phyloP scores from a whole-genome alignment of 2,797 vertebrate species.

The Anniella stebbinsi region DNA sequence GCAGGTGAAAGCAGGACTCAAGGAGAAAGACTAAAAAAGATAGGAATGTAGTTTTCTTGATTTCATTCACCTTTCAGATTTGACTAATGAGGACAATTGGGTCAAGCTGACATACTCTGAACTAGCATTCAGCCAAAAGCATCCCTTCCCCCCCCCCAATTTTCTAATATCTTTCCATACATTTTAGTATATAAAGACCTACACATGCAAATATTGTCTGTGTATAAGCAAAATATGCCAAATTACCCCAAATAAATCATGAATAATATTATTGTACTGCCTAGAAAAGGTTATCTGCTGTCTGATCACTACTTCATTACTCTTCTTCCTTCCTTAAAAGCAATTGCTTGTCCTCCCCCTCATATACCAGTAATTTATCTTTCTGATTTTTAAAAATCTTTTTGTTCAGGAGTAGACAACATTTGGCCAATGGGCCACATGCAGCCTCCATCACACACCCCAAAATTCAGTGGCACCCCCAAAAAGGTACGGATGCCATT shows the following conservation, averaged over 20 bases:
- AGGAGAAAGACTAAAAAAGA: not conserved
- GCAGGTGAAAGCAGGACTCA: not conserved
- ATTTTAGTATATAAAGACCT: not conserved
- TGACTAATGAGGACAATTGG: not conserved
- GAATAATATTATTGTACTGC: not conserved
- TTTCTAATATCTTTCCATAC: not conserved
- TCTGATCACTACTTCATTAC: not conserved
- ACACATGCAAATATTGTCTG: not conserved
- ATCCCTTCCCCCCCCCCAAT: not conserved
- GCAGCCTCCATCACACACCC: too few relatives aligned
- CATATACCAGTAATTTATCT: not conserved
- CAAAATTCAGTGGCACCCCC: too few relatives aligned
- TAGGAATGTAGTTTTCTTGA: constrained; percentile 5
- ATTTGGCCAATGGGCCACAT: too few relatives aligned
- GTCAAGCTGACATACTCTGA: not conserved
- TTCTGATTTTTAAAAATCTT: not conserved
- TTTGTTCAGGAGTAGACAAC: not conserved
- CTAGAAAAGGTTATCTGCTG: not conserved
- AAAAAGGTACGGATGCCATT: too few relatives aligned
- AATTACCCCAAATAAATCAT: not conserved
- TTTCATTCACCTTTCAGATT: constrained; percentile 10
- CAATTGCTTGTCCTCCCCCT: not conserved
- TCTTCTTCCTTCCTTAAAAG: not conserved
- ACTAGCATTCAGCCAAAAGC: not conserved
- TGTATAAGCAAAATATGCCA: not conserved